phyloP scores from a whole-genome alignment of 2,888 invertebrate species.

The Eupithecia tripunctaria region DNA sequence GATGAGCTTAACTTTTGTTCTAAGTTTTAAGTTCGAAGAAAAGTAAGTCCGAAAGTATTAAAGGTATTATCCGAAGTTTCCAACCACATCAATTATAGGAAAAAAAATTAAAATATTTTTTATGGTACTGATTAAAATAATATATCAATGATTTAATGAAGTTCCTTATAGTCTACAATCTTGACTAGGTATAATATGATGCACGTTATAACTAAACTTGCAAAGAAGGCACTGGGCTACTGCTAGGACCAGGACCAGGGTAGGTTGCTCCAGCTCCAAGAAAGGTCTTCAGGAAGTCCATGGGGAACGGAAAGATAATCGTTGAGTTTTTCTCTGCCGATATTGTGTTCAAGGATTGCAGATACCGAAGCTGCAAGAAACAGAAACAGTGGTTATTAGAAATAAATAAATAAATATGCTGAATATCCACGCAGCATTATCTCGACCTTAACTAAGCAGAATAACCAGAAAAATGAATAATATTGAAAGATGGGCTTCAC shows the following conservation, averaged over 20 bases:
- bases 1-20: background rate
- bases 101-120: too few species aligned
- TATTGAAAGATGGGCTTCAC: too few species aligned
- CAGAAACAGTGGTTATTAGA: background rate
- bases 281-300: constrained; percentile 88
- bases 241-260: constrained; percentile 39
- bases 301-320: constrained; percentile 96
- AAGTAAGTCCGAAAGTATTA: background rate
- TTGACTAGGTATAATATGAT: background rate
- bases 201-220: constrained; percentile 39
- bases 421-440: too few species aligned
- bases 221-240: constrained; percentile 48
- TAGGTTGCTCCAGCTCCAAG: constrained; percentile 57
- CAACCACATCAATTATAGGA: background rate
- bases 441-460: too few species aligned
- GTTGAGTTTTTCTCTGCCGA: constrained; percentile 98
- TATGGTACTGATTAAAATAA: background rate
- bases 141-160: background rate
- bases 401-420: background rate
- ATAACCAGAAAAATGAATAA: too few species aligned
- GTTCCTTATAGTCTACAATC: constrained; percentile 30
- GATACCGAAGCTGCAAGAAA: constrained; percentile 88
- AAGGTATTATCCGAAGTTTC: background rate
- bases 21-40: background rate
- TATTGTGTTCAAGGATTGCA: constrained; percentile 95